phyloP scores from a whole-genome alignment of 2,888 invertebrate genomes.

The Eilema caniola region DNA sequence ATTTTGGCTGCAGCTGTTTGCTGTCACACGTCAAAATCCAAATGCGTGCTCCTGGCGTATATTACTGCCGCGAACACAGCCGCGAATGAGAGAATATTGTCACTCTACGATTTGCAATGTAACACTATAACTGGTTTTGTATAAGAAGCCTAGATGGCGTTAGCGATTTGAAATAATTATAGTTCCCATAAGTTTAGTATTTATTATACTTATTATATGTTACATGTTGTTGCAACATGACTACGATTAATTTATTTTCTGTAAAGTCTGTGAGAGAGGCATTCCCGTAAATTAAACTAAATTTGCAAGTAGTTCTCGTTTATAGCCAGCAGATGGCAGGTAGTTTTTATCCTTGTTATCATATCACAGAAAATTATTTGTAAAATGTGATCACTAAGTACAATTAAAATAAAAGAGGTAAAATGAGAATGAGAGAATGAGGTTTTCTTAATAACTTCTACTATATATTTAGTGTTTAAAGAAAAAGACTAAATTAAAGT shows the following conservation, averaged over 20 bases:
- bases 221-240: not conserved
- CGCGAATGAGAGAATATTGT: constrained; percentile 68
- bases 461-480: not conserved
- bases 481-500: not conserved
- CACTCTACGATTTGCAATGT: constrained; percentile 49
- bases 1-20: constrained; percentile 78
- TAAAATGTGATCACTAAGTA: not conserved
- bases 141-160: constrained; percentile 41
- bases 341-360: not conserved
- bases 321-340: not conserved
- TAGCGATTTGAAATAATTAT: not conserved
- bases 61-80: constrained; percentile 68
- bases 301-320: not conserved
- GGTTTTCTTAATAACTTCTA: not conserved
- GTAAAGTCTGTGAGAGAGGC: not conserved
- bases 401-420: not conserved
- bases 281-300: not conserved
- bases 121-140: constrained; percentile 24
- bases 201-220: not conserved
- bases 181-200: not conserved
- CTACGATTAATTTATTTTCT: not conserved
- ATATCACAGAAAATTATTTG: not conserved
- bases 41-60: constrained; percentile 69
- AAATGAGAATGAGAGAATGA: not conserved
- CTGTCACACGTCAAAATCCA: constrained; percentile 85